Percentiles rank a stretch among this genome's conserved stretches.
Evolutionary conservation across 2,113 vertebrate genomes (phyloP).

Genomic region (Strigops habroptila): DNA sequence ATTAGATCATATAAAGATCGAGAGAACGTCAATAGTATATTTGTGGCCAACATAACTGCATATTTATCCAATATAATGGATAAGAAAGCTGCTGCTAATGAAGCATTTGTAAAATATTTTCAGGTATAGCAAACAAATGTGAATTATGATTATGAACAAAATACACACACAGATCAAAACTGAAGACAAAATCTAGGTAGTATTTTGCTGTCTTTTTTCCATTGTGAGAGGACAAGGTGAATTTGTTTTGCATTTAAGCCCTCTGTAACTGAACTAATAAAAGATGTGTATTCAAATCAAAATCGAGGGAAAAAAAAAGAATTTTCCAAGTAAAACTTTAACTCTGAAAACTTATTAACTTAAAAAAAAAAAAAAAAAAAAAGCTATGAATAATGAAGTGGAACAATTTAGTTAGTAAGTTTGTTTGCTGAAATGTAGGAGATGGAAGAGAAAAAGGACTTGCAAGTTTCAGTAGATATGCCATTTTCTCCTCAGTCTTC

Average conservation of each 20-base stretch:
- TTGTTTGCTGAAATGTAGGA: not conserved
- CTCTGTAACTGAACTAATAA: not conserved
- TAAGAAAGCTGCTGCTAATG: not conserved
- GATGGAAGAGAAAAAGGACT: not conserved
- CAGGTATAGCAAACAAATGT: not conserved
- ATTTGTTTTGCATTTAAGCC: not conserved
- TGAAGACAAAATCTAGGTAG: not conserved
- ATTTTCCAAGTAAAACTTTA: not conserved
- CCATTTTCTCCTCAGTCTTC: not conserved
- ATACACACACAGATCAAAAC: not conserved
- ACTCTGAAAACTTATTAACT: not conserved
- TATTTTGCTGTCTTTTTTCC: not conserved
- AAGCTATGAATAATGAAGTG: not conserved
- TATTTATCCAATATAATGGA: not conserved
- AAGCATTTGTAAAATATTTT: not conserved
- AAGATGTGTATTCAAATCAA: not conserved
- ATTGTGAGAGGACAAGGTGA: not conserved
- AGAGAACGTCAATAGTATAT: not conserved
- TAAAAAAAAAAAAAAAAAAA: no score
- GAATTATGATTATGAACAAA: not conserved
- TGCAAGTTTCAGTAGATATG: not conserved
- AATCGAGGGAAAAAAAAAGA: not conserved
- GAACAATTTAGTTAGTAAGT: not conserved
- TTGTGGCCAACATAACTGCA: not conserved
- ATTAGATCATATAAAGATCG: not conserved